Conservation (phyloP, 2,113 vertebrate species). For the Pavo muticus region DNA sequence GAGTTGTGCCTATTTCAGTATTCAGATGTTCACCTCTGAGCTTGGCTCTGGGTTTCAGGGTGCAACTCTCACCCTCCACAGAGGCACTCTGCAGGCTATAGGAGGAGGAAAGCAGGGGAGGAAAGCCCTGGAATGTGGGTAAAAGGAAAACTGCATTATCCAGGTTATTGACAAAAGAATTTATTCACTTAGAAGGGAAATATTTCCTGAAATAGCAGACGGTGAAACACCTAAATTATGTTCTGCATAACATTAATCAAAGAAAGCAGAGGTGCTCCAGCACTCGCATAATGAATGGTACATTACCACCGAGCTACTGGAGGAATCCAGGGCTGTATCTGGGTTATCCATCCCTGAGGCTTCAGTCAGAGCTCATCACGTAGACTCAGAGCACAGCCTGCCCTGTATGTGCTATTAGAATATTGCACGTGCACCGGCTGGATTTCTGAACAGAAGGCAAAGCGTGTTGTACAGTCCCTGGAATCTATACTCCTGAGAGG, state of each 20-base stretch:
- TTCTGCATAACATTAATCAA: slow-evolving; percentile 1
- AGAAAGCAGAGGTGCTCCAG: neutral
- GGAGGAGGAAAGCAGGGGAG: neutral
- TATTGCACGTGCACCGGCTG: neutral
- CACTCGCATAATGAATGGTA: neutral
- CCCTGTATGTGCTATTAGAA: neutral
- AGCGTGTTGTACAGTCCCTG: neutral
- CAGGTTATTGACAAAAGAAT: neutral
- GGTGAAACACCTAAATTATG: neutral
- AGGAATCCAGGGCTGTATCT: neutral
- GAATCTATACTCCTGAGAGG: neutral
- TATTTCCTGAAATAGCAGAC: neutral
- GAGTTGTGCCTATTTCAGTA: neutral
- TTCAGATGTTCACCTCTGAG: neutral
- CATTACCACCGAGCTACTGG: neutral
- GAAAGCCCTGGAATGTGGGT: neutral
- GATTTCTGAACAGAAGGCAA: neutral
- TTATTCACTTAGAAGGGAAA: neutral
- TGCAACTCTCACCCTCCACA: neutral
- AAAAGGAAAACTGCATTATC: neutral
- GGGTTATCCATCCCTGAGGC: slow-evolving; percentile 18
- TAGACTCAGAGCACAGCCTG: neutral
- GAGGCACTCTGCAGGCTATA: neutral
- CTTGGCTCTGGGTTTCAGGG: neutral
- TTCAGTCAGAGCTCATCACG: slow-evolving; percentile 4